Evolutionary conservation across 2,113 vertebrate genomes (phyloP).

Genomic region (Plecotus auritus): DNA sequence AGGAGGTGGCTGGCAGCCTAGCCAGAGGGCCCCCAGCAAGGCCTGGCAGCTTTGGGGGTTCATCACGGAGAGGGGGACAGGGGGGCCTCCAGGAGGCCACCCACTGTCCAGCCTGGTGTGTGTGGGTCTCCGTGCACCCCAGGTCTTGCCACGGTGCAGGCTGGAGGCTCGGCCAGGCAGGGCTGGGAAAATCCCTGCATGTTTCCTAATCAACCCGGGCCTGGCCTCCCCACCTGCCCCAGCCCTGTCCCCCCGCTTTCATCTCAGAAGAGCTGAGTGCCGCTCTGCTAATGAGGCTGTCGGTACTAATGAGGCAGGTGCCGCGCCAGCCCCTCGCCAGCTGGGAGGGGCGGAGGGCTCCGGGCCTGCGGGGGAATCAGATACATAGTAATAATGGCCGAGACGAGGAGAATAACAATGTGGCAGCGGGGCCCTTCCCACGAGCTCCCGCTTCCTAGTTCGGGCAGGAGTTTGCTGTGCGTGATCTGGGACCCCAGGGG

Average conservation of each 20-base stretch:
- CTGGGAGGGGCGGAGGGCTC: not conserved
- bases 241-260: not conserved
- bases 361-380: not conserved
- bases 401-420: not conserved
- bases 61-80: no score
- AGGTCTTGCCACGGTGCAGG: not conserved
- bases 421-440: not conserved
- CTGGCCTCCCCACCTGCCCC: not conserved
- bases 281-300: slow-evolving; percentile 50
- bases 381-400: not conserved
- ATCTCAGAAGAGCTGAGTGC: not conserved
- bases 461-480: not conserved
- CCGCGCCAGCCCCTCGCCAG: not conserved
- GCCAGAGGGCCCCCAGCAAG: not conserved
- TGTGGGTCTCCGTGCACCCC: not conserved
- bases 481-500: not conserved
- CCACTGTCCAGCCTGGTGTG: fast-evolving
- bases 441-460: not conserved
- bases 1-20: fast-evolving
- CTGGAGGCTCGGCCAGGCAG: not conserved
- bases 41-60: not conserved
- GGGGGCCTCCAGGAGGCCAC: not conserved
- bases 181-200: not conserved
- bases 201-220: not conserved
- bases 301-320: slow-evolving; percentile 55